phyloP scores from a whole-genome alignment of 2,113 vertebrate species.

The Crypturellus undulatus region DNA sequence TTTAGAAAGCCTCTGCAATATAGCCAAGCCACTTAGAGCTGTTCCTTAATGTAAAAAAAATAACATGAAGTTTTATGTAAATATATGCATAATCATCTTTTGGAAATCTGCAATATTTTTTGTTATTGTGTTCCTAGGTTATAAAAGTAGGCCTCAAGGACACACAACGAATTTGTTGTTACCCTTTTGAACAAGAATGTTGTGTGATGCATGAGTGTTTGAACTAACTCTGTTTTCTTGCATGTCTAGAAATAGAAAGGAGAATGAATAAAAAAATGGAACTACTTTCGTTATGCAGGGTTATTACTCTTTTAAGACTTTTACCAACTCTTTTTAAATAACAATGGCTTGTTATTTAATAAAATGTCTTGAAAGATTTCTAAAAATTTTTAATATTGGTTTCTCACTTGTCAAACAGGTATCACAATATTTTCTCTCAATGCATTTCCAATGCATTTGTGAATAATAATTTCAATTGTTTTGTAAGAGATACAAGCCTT shows the following conservation, averaged over 20 bases:
- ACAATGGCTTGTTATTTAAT: not conserved
- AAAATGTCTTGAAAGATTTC: not conserved
- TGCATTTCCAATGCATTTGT: not conserved
- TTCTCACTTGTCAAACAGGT: not conserved
- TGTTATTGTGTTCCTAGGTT: not conserved
- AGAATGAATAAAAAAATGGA: not conserved
- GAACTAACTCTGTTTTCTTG: not conserved
- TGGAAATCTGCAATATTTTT: not conserved
- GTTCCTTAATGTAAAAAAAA: slow-evolving; percentile 38
- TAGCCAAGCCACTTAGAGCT: not conserved
- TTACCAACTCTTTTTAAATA: not conserved
- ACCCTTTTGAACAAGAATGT: not conserved
- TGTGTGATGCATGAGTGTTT: not conserved
- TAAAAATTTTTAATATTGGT: not conserved
- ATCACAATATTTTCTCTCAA: not conserved
- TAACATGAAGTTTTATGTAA: not conserved
- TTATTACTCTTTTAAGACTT: not conserved
- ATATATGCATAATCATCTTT: slow-evolving; percentile 24
- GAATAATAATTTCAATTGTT: not conserved
- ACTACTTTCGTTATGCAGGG: not conserved
- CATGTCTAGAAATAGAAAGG: slow-evolving; percentile 14
- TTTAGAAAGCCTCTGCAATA: not conserved
- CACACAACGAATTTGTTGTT: not conserved
- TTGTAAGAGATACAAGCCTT: not conserved
- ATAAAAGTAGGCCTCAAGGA: not conserved